Base-by-base conservation (phyloP, 2,888 invertebrate genomes). In the Trissolcus japonicus region DNA sequence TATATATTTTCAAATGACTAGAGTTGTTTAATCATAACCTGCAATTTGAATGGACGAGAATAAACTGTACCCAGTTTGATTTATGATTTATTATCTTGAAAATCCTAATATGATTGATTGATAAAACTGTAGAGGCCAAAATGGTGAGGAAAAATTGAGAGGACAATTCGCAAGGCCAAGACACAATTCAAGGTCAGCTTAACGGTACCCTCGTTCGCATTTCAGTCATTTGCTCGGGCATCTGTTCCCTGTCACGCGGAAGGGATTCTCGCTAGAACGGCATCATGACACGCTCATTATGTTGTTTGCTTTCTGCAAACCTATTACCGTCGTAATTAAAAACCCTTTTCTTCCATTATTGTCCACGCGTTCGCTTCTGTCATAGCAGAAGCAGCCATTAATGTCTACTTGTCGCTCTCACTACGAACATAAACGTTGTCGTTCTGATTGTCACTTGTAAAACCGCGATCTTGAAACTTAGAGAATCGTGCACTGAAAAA, bases 241-340 rank as follows among this genome's bases (percentile, higher is more conserved):
- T 43, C 66, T 71, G 73, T 61, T 51, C 25, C 60, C 60, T 72
- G 63, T 77, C 77, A 68, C 56, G 72, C 72, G 77, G 72, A 77
- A 77, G 63, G 56, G 43, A 21, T 61, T 40, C 56, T 60, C 56
- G 66, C 56, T 73, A 73, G 73, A 60, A 55, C 59, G 11, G 46
- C 73, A 61, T 65, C 74, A 63, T 65, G 76, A 63, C 57, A 40
- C 53, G 63, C 63, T 68, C 60, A 65, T 73, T 73, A 72, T 46
- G 63, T 63, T 67, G 63, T 65, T 68, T 66, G 54, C 67, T 77
- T 77, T 77, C 68, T 77, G 62, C 55, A 35, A 56, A 53, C 21
- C 62, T 48, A 74, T 68, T 67, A 61, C 68, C 63, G 41, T 60
- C 59, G 67, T 77, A 73, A 77, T 77, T 77, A 77, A 77, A 77